phyloP scores from a whole-genome alignment of 2,888 invertebrate genomes.

The Erebia aethiops region DNA sequence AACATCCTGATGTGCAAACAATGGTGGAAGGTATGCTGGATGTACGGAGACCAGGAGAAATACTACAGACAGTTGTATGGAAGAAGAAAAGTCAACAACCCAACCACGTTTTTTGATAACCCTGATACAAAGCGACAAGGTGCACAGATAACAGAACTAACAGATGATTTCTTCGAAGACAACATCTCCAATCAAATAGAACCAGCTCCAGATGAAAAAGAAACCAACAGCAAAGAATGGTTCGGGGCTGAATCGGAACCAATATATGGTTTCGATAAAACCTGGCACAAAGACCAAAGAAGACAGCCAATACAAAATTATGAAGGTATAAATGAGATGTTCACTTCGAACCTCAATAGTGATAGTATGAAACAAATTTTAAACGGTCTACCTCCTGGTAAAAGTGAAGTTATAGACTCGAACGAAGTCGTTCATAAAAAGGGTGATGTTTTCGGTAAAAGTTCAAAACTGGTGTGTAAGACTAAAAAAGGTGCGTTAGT shows the following conservation, averaged over 20 bases:
- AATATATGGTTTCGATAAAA: constrained; percentile 68
- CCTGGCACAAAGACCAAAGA: constrained; percentile 81
- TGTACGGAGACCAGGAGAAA: constrained; percentile 93
- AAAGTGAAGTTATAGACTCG: constrained; percentile 64
- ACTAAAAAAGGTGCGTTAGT: constrained; percentile 73
- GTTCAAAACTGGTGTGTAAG: constrained; percentile 67
- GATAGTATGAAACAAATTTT: constrained; percentile 72
- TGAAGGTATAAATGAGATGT: constrained; percentile 72
- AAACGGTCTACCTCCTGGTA: constrained; percentile 70
- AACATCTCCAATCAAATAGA: constrained; percentile 61
- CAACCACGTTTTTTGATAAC: constrained; percentile 65
- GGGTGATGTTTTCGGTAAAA: constrained; percentile 72
- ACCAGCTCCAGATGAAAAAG: constrained; percentile 68
- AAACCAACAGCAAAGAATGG: constrained; percentile 46
- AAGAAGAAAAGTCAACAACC: constrained; percentile 74
- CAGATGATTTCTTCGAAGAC: constrained; percentile 75
- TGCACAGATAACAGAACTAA: constrained; percentile 79
- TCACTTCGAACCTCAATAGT: constrained; percentile 59
- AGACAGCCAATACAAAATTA: constrained; percentile 75
- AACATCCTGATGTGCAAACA: constrained; percentile 92
- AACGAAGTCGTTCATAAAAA: constrained; percentile 68
- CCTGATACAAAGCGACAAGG: constrained; percentile 70
- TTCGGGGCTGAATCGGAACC: constrained; percentile 69
- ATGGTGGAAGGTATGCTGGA: constrained; percentile 96
- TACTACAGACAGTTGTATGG: constrained; percentile 93